Evolutionary conservation across 2,113 vertebrate genomes (phyloP), one percentile per base, ranked within the genome.

Genomic region (Phalacrocorax aristotelis): DNA sequence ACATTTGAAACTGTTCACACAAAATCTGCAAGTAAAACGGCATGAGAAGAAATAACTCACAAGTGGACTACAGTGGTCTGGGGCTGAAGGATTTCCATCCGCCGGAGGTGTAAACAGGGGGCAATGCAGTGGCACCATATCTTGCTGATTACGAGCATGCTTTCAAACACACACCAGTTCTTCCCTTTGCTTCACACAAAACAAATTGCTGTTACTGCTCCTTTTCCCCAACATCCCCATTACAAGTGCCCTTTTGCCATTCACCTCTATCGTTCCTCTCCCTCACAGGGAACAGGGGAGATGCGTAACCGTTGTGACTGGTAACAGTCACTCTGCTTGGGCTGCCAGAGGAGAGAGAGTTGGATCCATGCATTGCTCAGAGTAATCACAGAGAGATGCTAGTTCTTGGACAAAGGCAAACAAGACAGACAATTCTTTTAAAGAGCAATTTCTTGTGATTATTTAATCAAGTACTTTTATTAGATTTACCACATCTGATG

Each of bases 291-390:
- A 27, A 68, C 79, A 58, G 15, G 29, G 38, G 11, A 89, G 42
- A 60, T 15, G 15, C 0, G 1, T 30, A 68, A 76, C 48, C 54
- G 55, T 0, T 60, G n/a, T 0, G 0, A 74, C 12, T 19, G 5
- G 13, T 23, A 82, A 69, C 9, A 32, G 36, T 14, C 78, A 27
- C 57, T 54, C 89, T n/a, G 29, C 60, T 85, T 68, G 4, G 9
- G 51, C 30, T 10, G 3, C 48, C 79, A 68, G 65, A 49, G 76
- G 62, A 36, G 8, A 71, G 74, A 54, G 25, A 76, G n/a, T 0
- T 72, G 42, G 48, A 64, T 71, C 55, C 79, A 29, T 0, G 4
- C 2, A 40, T 40, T 7, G 2, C 40, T 48, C 30, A 26, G 22
- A 17, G 23, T 16, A 51, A 79, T 10, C 61, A 71, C 85, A 57